Percentiles rank a stretch among this genome's conserved stretches.
These are phyloP conservation scores for Spizella passerina DNA, from an alignment of 2,797 vertebrate genomes.

Conservation along the genomic window DNA sequence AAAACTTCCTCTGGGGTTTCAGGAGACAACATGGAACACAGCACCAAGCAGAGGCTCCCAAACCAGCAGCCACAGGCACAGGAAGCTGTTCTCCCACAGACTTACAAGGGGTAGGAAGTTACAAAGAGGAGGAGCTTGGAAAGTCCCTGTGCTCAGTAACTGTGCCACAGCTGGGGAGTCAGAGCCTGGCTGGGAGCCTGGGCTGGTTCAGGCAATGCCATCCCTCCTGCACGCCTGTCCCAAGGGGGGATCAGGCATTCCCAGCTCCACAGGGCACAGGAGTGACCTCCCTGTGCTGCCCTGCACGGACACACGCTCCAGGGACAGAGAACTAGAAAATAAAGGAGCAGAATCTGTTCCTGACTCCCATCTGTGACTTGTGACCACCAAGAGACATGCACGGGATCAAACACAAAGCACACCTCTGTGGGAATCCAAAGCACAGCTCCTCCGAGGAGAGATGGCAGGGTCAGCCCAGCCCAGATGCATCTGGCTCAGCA, in stretches of 20 bases:
- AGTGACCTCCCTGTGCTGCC: rapidly evolving
- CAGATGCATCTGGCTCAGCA: neutral
- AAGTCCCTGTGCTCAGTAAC: neutral
- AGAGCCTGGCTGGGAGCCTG: rapidly evolving
- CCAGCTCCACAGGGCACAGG: neutral
- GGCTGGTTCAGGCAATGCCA: rapidly evolving
- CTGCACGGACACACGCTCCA: rapidly evolving
- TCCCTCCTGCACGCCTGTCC: neutral
- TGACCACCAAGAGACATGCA: neutral
- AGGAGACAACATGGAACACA: neutral
- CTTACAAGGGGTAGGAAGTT: neutral
- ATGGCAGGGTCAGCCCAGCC: neutral
- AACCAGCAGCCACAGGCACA: rapidly evolving
- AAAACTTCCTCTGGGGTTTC: neutral
- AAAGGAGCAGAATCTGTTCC: neutral
- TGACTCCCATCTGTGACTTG: neutral
- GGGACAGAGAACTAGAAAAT: neutral
- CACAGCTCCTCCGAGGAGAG: neutral
- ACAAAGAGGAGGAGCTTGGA: neutral
- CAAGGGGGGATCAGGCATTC: neutral
- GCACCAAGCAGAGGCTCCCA: neutral
- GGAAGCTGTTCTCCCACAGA: neutral
- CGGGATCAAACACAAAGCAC: neutral
- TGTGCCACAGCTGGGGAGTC: neutral
- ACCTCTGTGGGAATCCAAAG: neutral